Percentiles rank a stretch among this genome's conserved stretches.
Conservation (phyloP, 1,140 invertebrate genomes). For the Bombus turneri region DNA sequence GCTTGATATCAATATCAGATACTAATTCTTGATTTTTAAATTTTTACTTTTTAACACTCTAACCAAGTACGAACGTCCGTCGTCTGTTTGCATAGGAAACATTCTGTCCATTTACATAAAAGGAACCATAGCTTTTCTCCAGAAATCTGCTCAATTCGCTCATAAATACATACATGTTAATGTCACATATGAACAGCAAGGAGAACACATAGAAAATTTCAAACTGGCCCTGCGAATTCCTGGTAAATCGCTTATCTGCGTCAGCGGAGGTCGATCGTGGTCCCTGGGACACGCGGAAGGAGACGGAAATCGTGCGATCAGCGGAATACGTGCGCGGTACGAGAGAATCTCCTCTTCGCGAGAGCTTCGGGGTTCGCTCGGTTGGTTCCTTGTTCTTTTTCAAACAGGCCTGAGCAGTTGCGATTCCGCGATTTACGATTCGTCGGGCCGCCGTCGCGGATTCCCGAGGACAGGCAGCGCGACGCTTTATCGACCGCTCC, state of each 20-base stretch:
- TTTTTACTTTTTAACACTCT: too few species aligned
- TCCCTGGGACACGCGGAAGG: constrained; percentile 44
- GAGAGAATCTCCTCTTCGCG: constrained; percentile 22
- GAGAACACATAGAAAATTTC: constrained; percentile 11
- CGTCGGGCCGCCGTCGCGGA: constrained; percentile 62
- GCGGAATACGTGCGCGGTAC: constrained; percentile 47
- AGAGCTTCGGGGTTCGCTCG: constrained; percentile 4
- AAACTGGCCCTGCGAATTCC: constrained; percentile 16
- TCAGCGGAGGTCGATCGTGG: constrained; percentile 24
- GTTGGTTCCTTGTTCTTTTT: constrained; percentile 46
- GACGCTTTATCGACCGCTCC: constrained; percentile 71
- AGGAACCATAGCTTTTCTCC: too few species aligned
- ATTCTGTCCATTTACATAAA: too few species aligned
- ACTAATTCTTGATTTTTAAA: too few species aligned
- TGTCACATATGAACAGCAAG: neutral
- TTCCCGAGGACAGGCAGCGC: constrained; percentile 71
- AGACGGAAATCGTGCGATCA: constrained; percentile 56
- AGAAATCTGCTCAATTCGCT: neutral
- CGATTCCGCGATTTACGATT: constrained; percentile 74
- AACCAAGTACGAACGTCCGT: too few species aligned
- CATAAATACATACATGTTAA: too few species aligned
- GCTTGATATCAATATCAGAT: too few species aligned
- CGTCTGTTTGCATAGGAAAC: too few species aligned
- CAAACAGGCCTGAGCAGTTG: constrained; percentile 51
- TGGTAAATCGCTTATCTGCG: constrained; percentile 32